Base-by-base conservation (phyloP, 2,888 invertebrate species). In the Drosophila setosimentum region DNA sequence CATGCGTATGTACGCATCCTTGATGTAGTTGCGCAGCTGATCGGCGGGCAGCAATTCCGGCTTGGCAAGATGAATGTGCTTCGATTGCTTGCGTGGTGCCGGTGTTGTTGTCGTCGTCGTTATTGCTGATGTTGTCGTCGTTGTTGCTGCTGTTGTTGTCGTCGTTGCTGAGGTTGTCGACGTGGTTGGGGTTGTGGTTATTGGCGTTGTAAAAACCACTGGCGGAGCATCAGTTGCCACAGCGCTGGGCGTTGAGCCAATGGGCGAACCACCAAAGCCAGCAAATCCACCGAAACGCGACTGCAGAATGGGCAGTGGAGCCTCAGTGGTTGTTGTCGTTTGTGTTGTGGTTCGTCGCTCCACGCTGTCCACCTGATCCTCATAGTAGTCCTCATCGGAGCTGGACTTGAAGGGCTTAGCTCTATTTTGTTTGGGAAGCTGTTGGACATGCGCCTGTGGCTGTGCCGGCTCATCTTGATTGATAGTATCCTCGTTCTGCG, bases 1-100 rank as follows among this genome's bases (percentile, higher is more conserved):
- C 91, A 92, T 92, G 58, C 93, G 91, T 62, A 93, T 92, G 76
- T 93, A 93, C 53, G 92, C 91, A 87, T 93, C 93, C 80, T 93
- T 93, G 62, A 93, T 91, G 70, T 92, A 93, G 76, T 92, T 92
- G 66, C 93, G 91, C 73, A 93, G 82, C 70, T 92, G 92, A 80
- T 93, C 93, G 65, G 93, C 91, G 33, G 93, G 93, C 78, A 92
- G 73, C 62, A 93, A 79, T 58, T 89, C 88, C 32, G 89, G 73
- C 63, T 89, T 91, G 61, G 82, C 72, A 60, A 91, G 78, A 35
- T 90, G 89, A 68, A 92, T 92, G 73, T 92, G 91, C 76, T 92
- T 92, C 37, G 91, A 85, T 75, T 92, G 92, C 54, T 92, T 92
- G 55, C 78, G 68, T 11, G 76, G 77, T 6, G 71, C 60, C 18